Evolutionary conservation across 1,140 invertebrate species (phyloP), one percentile per base, ranked within the genome.

Genomic region (Drosophila watanabei): DNA sequence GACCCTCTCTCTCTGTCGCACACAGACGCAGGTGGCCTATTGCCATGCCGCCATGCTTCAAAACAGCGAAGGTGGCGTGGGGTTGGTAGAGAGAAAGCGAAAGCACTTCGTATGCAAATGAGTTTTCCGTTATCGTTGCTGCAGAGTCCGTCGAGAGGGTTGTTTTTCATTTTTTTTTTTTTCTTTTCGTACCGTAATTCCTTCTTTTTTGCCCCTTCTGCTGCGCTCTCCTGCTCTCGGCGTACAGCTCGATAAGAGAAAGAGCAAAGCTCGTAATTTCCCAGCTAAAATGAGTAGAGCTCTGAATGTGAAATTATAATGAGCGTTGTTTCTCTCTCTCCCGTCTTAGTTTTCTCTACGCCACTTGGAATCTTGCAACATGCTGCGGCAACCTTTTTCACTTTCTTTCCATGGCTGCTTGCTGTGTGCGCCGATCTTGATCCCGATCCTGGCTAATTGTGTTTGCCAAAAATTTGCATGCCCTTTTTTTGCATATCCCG

Each of bases 101-200:
- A 92, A 92, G 84, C 86, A 86, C 87, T 91, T 90, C 91, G 84
- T 92, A 92, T 92, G 91, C 87, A 92, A 92, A 92, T 92, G 87
- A 92, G 86, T 88, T 88, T 88, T 76, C 63, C 86, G 85, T 89
- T 88, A 88, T 88, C 85, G 70, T 78, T 85, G 85, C 24, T 85
- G 85, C n/a, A n/a, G n/a, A n/a, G n/a, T n/a, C n/a, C n/a, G n/a
- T 73, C 41, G 83, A 89, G 82, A 89, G 85, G 86, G 85, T 90
- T 89, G 85, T 61, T 90, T 89, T 85, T 69, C 57, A 43, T 51
- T 69, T 65, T 24, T 24, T 60, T 37, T 37, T n/a, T n/a, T 33
- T 32, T 57, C 62, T 65, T 60, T 72, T 49, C 43, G 16, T 49
- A 28, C 32, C 32, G 35, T 61, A 39, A 51, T 69, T 39, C 60